A percentile compares a stretch with the other conserved stretches of the same genome.
Evolutionary conservation across 2,797 vertebrate species (phyloP).

Genomic region (Acestrorhynchus altus): DNA sequence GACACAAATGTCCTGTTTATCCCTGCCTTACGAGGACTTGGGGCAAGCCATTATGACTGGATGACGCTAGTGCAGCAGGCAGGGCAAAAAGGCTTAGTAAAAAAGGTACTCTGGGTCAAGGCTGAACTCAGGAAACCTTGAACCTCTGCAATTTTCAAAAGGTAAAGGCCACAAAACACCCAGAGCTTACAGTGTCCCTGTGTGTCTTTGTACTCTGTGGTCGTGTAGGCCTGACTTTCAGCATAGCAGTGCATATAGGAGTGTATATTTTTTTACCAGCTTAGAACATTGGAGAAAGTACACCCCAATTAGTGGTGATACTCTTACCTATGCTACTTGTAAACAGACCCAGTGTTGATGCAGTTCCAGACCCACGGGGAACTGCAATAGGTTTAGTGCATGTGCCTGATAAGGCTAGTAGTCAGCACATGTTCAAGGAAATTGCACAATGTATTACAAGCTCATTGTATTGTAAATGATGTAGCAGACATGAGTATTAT

Average conservation of each 20-base stretch:
- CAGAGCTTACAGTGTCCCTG: background rate
- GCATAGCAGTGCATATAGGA: background rate
- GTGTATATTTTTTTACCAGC: background rate
- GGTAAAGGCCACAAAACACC: background rate
- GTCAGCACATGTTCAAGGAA: too few relatives aligned
- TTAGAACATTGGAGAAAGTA: background rate
- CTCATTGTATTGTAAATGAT: too few relatives aligned
- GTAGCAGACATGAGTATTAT: too few relatives aligned
- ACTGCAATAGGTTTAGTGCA: too few relatives aligned
- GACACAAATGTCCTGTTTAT: conserved; percentile 8
- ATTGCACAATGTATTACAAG: too few relatives aligned
- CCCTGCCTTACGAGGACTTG: background rate
- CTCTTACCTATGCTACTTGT: background rate
- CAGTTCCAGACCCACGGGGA: too few relatives aligned
- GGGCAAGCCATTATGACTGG: background rate
- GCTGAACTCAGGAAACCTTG: background rate
- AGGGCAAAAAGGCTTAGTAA: background rate
- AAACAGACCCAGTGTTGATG: background rate
- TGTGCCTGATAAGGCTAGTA: too few relatives aligned
- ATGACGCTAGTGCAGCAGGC: background rate
- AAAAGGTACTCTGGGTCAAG: background rate
- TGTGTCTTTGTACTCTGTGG: background rate
- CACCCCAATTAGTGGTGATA: background rate
- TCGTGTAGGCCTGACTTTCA: background rate
- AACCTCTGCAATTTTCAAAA: conserved; percentile 43